These are phyloP conservation scores for Mylabris sibirica DNA, from an alignment of 2,888 invertebrate genomes.

Conservation along the genomic window DNA sequence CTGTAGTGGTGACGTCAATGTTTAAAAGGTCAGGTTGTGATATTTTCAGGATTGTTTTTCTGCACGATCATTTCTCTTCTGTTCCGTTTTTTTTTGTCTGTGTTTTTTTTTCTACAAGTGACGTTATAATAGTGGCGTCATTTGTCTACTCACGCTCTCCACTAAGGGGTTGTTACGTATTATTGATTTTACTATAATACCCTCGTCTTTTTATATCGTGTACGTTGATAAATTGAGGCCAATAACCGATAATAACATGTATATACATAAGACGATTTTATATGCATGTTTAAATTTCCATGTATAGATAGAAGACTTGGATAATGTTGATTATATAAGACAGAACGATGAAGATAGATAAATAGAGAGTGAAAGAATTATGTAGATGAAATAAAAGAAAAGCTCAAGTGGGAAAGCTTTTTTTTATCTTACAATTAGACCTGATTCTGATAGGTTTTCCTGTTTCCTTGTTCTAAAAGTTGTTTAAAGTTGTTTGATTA, in stretches of 20 bases:
- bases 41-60: neutral
- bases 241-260: conserved; percentile 2
- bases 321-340: neutral
- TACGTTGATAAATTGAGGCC: neutral
- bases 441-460: neutral
- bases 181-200: neutral
- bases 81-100: neutral
- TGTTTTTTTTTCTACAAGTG: neutral
- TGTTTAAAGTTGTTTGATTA: neutral
- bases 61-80: neutral
- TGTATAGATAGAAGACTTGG: neutral
- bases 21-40: neutral
- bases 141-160: neutral
- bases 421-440: neutral
- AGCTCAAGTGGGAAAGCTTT: neutral
- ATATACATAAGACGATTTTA: neutral
- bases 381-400: neutral
- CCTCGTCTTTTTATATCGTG: neutral
- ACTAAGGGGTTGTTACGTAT: neutral
- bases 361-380: neutral
- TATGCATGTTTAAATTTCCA: neutral
- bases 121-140: conserved; percentile 7
- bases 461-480: neutral
- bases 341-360: neutral
- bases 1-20: neutral